Base-by-base conservation (phyloP, 2,797 vertebrate genomes). In the Novumbra hubbsi region DNA sequence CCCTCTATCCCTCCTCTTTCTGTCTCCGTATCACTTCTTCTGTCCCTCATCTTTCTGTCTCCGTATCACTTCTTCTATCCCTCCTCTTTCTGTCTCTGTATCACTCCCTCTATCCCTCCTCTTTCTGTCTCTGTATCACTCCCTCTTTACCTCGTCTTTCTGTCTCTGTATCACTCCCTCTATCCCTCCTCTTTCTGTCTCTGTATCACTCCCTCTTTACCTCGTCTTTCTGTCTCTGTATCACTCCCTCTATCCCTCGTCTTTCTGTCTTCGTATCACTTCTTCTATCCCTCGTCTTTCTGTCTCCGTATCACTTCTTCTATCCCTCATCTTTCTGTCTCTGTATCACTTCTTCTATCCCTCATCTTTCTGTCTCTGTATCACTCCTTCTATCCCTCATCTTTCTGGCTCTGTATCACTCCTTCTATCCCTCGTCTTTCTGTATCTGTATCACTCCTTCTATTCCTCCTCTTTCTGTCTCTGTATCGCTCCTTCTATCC, bases 181-280 rank as follows among this genome's bases (percentile, higher is more conserved):
- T 38, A 27, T 15, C 19, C n/a, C 55, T 62, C 17, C 27, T 45
- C 15, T 79, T 81, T 41, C 92, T 97, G 96, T 89, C 95, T n/a
- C n/a, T n/a, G 7, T 24, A 4, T 19, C 21, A 5, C n/a, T 12
- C 21, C 7, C 14, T 27, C 27, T 38, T 27, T 15, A 14, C n/a
- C 55, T 62, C 28, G 11, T 45, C 15, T 79, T 81, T 41, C 92
- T 97, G 96, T 89, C 95, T n/a, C n/a, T n/a, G n/a, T n/a, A n/a
- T n/a, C n/a, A n/a, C n/a, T n/a, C n/a, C n/a, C n/a, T 50, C 45
- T 70, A 12, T 24, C 12, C 7, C 50, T n/a, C n/a, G n/a, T 17
- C 19, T 1, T 16, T n/a, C 17, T 19, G 24, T 27, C 28, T 6
- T n/a, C n/a, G n/a, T 32, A 21, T 32, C 32, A 24, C 24, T 16